Percentiles rank a stretch among this genome's conserved stretches.
Conservation (phyloP, 2,113 vertebrate genomes). For the Egretta garzetta region DNA sequence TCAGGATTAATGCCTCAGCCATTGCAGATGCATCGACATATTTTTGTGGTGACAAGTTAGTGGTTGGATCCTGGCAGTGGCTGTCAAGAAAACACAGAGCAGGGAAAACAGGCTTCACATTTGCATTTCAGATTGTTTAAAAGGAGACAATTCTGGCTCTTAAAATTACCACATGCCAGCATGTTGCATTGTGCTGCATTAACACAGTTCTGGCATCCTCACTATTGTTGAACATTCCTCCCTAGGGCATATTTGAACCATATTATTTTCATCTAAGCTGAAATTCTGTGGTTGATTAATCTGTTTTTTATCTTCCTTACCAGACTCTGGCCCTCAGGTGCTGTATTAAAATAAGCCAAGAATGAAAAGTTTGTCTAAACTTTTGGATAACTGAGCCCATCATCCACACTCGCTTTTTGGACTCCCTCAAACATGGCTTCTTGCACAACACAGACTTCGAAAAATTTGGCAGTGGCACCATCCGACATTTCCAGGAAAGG, state of each 20-base stretch:
- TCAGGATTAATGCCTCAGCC: neutral
- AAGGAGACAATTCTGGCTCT: conserved; percentile 9
- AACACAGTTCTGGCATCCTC: neutral
- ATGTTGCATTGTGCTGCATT: neutral
- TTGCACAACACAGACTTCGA: neutral
- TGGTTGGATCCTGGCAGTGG: neutral
- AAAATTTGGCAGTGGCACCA: neutral
- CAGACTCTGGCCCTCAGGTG: neutral
- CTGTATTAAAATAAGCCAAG: neutral
- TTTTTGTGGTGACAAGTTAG: conserved; percentile 1
- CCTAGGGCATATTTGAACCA: neutral
- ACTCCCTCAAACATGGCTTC: rapidly evolving
- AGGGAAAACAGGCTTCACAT: neutral
- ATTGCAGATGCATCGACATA: neutral
- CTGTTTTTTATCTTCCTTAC: neutral
- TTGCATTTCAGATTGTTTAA: conserved; percentile 42
- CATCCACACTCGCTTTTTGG: neutral
- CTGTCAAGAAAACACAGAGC: conserved; percentile 25
- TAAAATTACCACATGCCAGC: conserved; percentile 34
- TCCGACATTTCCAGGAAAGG: neutral
- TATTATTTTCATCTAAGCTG: conserved; percentile 8
- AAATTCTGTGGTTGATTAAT: neutral
- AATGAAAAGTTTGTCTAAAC: neutral
- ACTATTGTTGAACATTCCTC: neutral
- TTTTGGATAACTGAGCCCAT: neutral